Base-by-base conservation (phyloP, 2,797 vertebrate genomes). In the Apogon talboti region DNA sequence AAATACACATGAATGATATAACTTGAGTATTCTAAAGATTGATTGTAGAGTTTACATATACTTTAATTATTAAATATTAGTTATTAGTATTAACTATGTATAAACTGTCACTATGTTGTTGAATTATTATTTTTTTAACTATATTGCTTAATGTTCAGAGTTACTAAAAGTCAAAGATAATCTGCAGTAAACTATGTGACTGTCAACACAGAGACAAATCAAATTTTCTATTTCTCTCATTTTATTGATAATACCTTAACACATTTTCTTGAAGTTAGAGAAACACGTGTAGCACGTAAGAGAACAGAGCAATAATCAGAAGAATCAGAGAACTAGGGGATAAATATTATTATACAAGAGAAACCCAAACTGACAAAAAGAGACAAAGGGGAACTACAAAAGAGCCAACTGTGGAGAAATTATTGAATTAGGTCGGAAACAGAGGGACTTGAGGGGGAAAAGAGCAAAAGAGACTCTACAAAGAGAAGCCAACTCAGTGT, bases 201-300 rank as follows among this genome's bases (percentile, higher is more conserved):
- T 45, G 14, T n/a, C 35, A 44, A 74, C 45, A 69, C 14, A 67
- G 37, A 72, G 15, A 64, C 9, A n/a, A 40, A 14, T 33, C 8
- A 24, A 18, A 21, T 11, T 68, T 74, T 83, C 52, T 93, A 91
- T 90, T 93, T 89, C 79, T 60, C 71, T 92, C 21, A 44, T 90
- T 92, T 95, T 94, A 94, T 94, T 95, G 89, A 83, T 90, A 92
- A 93, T 91, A 93, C 90, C 82, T 85, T 85, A 93, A 92, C 90
- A 94, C 92, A 89, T 89, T 90, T 83, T 89, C 68, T 86, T 92
- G 85, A 93, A 92, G 90, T 92, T 84, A 89, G 89, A 91, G 92
- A 89, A 94, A 93, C 91, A 94, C 83, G 85, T 90, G 89, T 65
- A 91, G 87, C 91, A 93, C 64, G 74, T 89, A 89, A 85, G 89